Conservation (phyloP, 2,888 invertebrate genomes). For the Melieria omissa region DNA sequence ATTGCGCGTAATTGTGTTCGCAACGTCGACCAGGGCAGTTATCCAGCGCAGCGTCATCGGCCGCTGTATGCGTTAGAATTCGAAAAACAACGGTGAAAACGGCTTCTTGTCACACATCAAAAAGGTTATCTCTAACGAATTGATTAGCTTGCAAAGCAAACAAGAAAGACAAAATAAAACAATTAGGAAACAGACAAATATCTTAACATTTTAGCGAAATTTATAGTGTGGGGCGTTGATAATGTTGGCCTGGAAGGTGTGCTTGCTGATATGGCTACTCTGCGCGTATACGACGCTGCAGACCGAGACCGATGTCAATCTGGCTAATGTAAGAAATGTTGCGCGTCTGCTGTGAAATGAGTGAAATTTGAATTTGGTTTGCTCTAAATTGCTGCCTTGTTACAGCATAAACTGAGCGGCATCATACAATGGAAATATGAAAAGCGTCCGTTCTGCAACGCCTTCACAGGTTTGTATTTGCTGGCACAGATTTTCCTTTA, state of each 20-base stretch:
- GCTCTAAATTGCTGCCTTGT: conserved; percentile 1
- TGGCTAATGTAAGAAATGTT: conserved; percentile 54
- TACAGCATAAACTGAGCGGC: conserved; percentile 60
- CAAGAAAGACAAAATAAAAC: background rate
- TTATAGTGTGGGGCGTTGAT: background rate
- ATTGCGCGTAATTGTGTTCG: conserved; percentile 47
- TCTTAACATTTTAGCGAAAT: background rate
- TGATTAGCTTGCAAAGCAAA: background rate
- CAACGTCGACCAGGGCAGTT: conserved; percentile 49
- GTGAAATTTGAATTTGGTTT: conserved; percentile 8
- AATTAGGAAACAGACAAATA: background rate
- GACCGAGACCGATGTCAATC: conserved; percentile 52
- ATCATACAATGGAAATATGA: conserved; percentile 69
- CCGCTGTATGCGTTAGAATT: background rate
- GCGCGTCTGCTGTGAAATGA: background rate
- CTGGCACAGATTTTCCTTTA: background rate
- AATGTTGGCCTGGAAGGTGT: conserved; percentile 42
- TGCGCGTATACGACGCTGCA: conserved; percentile 48
- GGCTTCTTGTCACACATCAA: background rate
- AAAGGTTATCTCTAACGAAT: background rate
- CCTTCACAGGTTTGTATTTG: conserved; percentile 78
- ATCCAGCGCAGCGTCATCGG: conserved; percentile 19
- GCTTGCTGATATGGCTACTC: conserved; percentile 46
- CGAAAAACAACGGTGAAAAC: background rate
- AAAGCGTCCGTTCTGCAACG: conserved; percentile 89